phyloP scores from a whole-genome alignment of 2,888 invertebrate genomes.

The Agrotis clavis region DNA sequence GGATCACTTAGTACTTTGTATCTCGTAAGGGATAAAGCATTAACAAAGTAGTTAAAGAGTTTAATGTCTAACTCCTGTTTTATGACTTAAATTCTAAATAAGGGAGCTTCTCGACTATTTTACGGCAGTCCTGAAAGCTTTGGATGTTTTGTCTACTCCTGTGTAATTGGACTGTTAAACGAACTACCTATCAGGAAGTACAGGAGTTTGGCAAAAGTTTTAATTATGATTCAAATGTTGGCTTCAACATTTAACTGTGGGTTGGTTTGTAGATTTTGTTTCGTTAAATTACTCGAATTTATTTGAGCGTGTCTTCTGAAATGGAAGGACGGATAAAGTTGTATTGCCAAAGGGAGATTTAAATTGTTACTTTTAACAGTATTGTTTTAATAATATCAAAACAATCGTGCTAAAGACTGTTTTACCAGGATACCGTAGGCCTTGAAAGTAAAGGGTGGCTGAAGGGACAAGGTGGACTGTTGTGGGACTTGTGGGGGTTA shows the following conservation, averaged over 20 bases:
- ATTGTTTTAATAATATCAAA: no score
- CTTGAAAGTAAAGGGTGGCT: no score
- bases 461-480: no score
- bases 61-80: conserved; percentile 57
- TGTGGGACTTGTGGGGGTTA: no score
- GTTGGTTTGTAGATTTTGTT: conserved; percentile 43
- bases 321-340: conserved; percentile 10
- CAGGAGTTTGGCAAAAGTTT: conserved; percentile 53
- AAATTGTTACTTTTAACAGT: neutral
- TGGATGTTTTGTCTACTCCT: conserved; percentile 52
- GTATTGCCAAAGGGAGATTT: neutral
- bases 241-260: conserved; percentile 24
- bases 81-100: conserved; percentile 54
- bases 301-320: conserved; percentile 14
- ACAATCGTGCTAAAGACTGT: no score
- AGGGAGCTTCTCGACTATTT: conserved; percentile 37
- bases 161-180: conserved; percentile 61
- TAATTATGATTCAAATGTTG: conserved; percentile 60
- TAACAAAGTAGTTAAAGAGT: conserved; percentile 51
- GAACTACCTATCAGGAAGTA: conserved; percentile 57
- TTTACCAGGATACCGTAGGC: no score
- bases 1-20: conserved; percentile 48
- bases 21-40: conserved; percentile 44
- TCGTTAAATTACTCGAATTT: conserved; percentile 44
- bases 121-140: conserved; percentile 47